Base-by-base conservation (phyloP, 2,113 vertebrate genomes). In the Ageneiosus marmoratus region DNA sequence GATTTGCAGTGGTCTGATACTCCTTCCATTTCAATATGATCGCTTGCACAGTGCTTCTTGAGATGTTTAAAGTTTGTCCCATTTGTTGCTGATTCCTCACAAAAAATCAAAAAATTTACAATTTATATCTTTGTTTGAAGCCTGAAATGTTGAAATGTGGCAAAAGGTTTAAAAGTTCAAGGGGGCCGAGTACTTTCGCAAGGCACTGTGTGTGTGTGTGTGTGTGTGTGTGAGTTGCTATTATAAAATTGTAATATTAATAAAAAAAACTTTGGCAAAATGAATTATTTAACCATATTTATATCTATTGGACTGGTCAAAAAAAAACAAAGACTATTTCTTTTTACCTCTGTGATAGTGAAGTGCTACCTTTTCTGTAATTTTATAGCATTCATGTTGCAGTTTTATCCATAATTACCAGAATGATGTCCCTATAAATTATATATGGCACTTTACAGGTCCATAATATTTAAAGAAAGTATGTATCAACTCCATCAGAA, bases 401-500 rank as follows among this genome's bases (percentile, higher is more conserved):
- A 53, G 48, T 53, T 75, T 32, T 75, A 44, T n/a, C 34, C 65
- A 67, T 32, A 37, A 65, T 65, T 65, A 20, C 15, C 62, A 37
- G 7, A 34, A 37, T 65, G 29, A 65, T 10, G 16, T 65, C 62
- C 15, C 16, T 34, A 29, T 65, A 37, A 41, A 12, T 37, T 41
- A 58, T 70, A 16, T 29, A 75, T 27, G 72, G 16, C 53, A 3
- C 48, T 27, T 41, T 60, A 69, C 58, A 75, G 27, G 51, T 27
- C 41, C 41, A 32, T 67, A 70, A 82, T 56, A 41, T 70, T 62
- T 80, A 67, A 55, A 70, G 15, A 75, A n/a, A 27, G 58, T 44
- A 20, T 77, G 70, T 34, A 65, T 60, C 69, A 83, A 44, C 81
- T 73, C 83, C 83, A 76, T 80, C 76, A 84, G 56, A 75, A 83